These are phyloP conservation scores for Tetragonula carbonaria DNA, from an alignment of 2,888 invertebrate genomes.

Conservation along the genomic window DNA sequence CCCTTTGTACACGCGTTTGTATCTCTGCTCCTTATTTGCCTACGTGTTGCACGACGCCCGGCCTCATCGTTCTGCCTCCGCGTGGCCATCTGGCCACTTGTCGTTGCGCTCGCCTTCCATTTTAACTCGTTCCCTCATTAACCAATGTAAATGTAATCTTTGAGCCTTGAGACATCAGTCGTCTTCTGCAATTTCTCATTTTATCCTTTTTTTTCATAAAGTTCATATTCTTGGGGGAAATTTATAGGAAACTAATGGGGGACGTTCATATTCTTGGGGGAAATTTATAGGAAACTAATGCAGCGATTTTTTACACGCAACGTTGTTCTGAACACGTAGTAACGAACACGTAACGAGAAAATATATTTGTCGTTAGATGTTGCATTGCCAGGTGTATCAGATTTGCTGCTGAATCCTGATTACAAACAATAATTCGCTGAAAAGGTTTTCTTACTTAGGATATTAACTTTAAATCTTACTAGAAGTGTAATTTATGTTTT, in stretches of 20 bases:
- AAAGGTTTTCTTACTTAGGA: too few relatives aligned
- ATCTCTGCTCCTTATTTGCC: slow-evolving; percentile 77
- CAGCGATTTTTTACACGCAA: not conserved
- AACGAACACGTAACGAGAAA: not conserved
- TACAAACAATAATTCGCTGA: too few relatives aligned
- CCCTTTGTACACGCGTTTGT: slow-evolving; percentile 58
- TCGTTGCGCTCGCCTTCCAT: slow-evolving; percentile 8
- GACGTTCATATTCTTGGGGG: not conserved
- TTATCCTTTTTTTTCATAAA: too few relatives aligned
- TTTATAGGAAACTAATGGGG: not conserved
- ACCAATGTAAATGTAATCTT: slow-evolving; percentile 15
- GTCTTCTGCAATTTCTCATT: not conserved
- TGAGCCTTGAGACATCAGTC: not conserved
- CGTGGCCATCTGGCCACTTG: slow-evolving; percentile 42
- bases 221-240: not conserved
- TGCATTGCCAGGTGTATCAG: too few relatives aligned
- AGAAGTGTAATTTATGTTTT: too few relatives aligned
- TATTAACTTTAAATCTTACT: too few relatives aligned
- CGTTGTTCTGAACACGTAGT: not conserved
- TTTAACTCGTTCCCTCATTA: too few relatives aligned
- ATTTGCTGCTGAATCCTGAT: too few relatives aligned
- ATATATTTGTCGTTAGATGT: not conserved
- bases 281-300: not conserved
- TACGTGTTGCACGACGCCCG: slow-evolving; percentile 64
- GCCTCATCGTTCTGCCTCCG: slow-evolving; percentile 1